These are phyloP conservation scores for Rhodophaea formosa DNA, from an alignment of 2,888 invertebrate genomes.

Conservation along the genomic window DNA sequence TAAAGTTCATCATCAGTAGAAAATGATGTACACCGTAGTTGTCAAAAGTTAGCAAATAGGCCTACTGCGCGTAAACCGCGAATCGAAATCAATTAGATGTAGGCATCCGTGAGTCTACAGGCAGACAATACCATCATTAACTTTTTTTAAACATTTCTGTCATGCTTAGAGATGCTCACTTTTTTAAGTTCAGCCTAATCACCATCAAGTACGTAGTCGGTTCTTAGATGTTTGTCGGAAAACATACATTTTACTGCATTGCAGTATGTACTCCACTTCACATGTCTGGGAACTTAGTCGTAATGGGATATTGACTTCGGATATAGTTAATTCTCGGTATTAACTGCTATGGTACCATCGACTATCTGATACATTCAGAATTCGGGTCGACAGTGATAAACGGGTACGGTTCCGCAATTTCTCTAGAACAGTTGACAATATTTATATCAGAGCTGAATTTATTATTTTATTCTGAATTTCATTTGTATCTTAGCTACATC, in stretches of 20 bases:
- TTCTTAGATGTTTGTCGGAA: background rate
- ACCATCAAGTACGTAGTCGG: background rate
- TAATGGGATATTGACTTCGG: slow-evolving; percentile 6
- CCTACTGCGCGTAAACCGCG: background rate
- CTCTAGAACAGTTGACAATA: slow-evolving; percentile 21
- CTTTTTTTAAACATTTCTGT: background rate
- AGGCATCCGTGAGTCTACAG: background rate
- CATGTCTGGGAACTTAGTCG: slow-evolving; percentile 7
- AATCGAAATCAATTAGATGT: background rate
- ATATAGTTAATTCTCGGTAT: slow-evolving; percentile 2
- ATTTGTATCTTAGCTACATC: background rate
- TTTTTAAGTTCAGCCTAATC: background rate
- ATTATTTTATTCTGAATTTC: background rate
- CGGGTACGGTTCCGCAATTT: slow-evolving; percentile 20
- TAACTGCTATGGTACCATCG: slow-evolving; percentile 11
- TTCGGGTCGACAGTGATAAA: slow-evolving; percentile 12
- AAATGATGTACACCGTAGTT: too few species aligned
- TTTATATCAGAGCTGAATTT: background rate
- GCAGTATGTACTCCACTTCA: slow-evolving; percentile 2
- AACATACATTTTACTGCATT: background rate
- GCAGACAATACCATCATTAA: background rate
- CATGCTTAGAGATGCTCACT: background rate
- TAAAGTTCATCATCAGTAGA: too few species aligned
- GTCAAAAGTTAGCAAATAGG: too few species aligned
- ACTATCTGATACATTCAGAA: slow-evolving; percentile 7